Conservation (phyloP, 2,888 invertebrate species). For the Drosophila subsilvestris region DNA sequence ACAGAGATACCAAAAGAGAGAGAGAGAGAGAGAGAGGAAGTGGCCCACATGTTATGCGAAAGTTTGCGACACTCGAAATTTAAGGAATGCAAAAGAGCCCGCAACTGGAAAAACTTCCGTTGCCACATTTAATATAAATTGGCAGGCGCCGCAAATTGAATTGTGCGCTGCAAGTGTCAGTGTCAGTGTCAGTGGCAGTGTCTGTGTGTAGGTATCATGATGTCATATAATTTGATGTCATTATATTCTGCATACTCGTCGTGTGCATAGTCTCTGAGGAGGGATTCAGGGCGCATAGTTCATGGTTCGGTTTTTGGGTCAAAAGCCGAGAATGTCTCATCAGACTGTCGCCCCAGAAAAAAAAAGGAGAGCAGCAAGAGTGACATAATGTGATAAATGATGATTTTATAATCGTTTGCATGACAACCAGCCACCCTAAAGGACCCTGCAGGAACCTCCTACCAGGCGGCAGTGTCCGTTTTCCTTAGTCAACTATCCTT, state of each 20-base stretch:
- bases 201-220: too few relatives aligned
- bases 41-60: slow-evolving; percentile 26
- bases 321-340: slow-evolving; percentile 34
- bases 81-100: slow-evolving; percentile 1
- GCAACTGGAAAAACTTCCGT: not conserved
- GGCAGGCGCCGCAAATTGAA: slow-evolving; percentile 22
- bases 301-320: slow-evolving; percentile 30
- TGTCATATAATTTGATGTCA: slow-evolving; percentile 53
- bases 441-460: not conserved
- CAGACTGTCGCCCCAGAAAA: slow-evolving; percentile 54
- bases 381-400: slow-evolving; percentile 81
- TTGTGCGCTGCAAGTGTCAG: slow-evolving; percentile 5
- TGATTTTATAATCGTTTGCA: slow-evolving; percentile 77
- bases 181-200: slow-evolving; percentile 32
- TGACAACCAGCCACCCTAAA: slow-evolving; percentile 35
- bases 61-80: slow-evolving; percentile 33
- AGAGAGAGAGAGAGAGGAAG: not conserved
- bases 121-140: not conserved
- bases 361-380: slow-evolving; percentile 24
- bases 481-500: slow-evolving; percentile 46
- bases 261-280: slow-evolving; percentile 17
- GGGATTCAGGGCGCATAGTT: slow-evolving; percentile 27
- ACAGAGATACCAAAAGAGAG: too few relatives aligned
- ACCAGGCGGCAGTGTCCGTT: slow-evolving; percentile 25
- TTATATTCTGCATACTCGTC: slow-evolving; percentile 40